phyloP scores from a whole-genome alignment of 1,140 invertebrate genomes.

The Megalonaias nervosa region DNA sequence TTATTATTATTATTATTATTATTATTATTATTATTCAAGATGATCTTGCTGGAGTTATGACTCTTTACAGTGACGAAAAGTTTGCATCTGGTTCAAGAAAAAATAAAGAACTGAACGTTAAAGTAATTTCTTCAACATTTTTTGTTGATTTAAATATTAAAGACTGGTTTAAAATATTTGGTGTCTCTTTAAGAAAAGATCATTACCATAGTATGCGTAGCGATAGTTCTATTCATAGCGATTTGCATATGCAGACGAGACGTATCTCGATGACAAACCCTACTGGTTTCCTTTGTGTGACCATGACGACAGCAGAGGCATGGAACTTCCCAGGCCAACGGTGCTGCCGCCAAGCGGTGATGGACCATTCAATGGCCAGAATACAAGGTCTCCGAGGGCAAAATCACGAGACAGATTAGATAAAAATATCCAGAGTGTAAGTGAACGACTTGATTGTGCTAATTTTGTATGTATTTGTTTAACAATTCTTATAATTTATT shows the following conservation, averaged over 20 bases:
- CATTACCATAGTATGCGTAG: background rate
- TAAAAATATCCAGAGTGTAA: slow-evolving; percentile 20
- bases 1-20: no score
- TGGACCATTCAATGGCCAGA: slow-evolving; percentile 14
- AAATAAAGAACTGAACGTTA: background rate
- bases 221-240: slow-evolving; percentile 21
- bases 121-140: background rate
- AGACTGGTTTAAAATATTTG: background rate
- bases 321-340: slow-evolving; percentile 63
- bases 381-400: slow-evolving; percentile 15
- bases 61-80: background rate
- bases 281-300: slow-evolving; percentile 74
- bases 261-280: slow-evolving; percentile 74
- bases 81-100: background rate
- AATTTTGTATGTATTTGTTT: background rate
- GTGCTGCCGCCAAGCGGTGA: slow-evolving; percentile 52
- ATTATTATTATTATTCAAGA: no score
- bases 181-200: background rate
- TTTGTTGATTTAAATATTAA: background rate
- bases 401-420: slow-evolving; percentile 28
- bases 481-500: background rate
- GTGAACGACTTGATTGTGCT: background rate
- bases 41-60: no score
- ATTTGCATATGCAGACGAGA: slow-evolving; percentile 64
- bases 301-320: slow-evolving; percentile 55